Percentiles rank a stretch among this genome's conserved stretches.
phyloP scores from a whole-genome alignment of 2,888 invertebrate species.

The Sesia apiformis region DNA sequence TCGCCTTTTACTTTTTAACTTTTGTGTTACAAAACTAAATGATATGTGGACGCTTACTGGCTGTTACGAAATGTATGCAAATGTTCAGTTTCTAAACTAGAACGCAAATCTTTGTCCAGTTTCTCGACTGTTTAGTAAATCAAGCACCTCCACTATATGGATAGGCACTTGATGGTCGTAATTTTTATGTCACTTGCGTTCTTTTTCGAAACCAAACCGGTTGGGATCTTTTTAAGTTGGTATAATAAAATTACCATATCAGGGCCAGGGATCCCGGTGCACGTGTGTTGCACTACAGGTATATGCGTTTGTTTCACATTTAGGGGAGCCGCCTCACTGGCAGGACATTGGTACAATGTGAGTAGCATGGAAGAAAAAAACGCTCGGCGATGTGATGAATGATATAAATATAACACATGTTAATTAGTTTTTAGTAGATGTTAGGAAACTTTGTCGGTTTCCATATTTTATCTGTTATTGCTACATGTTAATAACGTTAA shows the following conservation, averaged over 20 bases:
- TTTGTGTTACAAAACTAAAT: not conserved
- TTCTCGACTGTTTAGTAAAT: constrained; percentile 1
- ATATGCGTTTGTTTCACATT: constrained; percentile 18
- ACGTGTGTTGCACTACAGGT: constrained; percentile 20
- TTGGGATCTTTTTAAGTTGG: constrained; percentile 56
- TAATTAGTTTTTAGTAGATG: no score
- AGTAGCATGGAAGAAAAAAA: no score
- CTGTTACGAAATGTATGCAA: constrained; percentile 11
- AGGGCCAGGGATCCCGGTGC: constrained; percentile 43
- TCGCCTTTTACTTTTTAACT: constrained; percentile 18
- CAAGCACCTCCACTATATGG: not conserved
- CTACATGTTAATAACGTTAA: no score
- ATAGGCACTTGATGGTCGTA: constrained; percentile 37
- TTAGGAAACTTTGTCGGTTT: no score
- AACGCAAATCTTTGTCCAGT: constrained; percentile 3
- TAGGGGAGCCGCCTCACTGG: constrained; percentile 9
- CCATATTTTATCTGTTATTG: no score
- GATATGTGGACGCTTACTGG: not conserved
- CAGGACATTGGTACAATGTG: no score
- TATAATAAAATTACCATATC: constrained; percentile 71
- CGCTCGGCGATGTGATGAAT: no score
- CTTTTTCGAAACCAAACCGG: constrained; percentile 65
- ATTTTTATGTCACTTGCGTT: constrained; percentile 59
- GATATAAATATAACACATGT: no score
- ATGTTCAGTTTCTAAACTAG: constrained; percentile 26